Base-by-base conservation (phyloP, 2,797 vertebrate genomes). In the Nyctalus aviator region DNA sequence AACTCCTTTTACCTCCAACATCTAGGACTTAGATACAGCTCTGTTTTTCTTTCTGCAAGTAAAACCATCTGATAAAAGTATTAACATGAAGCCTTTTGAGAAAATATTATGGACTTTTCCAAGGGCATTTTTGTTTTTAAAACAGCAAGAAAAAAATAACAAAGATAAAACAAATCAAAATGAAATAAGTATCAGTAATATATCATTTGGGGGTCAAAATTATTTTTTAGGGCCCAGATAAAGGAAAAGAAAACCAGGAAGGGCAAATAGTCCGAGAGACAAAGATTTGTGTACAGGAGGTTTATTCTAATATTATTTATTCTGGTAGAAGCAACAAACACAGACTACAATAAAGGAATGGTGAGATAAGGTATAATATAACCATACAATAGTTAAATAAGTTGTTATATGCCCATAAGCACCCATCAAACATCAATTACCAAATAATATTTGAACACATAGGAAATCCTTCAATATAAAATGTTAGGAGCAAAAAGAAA, bases 61-160 rank as follows among this genome's bases (percentile, higher is more conserved):
- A 72, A 92, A 88, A 37, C 35, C 85, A 21, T 71, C 72, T 93
- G 35, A 90, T 90, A 83, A 91, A 46, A 76, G 1, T 46, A 84
- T 90, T 89, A 72, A 66, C 25, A 15, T 18, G 17, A 87, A 79
- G 5, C 23, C 62, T 86, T 92, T 76, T 84, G 59, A 76, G 78
- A 76, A 41, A 66, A 94, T 32, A 73, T 35, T 83, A 11, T 48
- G 62, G 37, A 75, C n/a, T 92, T 90, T 91, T 95, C 81, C 59
- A 81, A 92, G 44, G 21, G 30, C 13, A 41, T 57, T 93, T 93
- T 88, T 78, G 37, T 78, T 91, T 95, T 94, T 72, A 91, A 95
- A 85, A 84, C 6, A 44, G 44, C 2, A 77, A 50, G 20, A 12
- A n/a, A 75, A 62, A 90, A 87, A 59, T 62, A 84, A 17, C 30